These are phyloP conservation scores for Vulpes lagopus DNA, from an alignment of 2,113 vertebrate genomes.

Conservation along the genomic window DNA sequence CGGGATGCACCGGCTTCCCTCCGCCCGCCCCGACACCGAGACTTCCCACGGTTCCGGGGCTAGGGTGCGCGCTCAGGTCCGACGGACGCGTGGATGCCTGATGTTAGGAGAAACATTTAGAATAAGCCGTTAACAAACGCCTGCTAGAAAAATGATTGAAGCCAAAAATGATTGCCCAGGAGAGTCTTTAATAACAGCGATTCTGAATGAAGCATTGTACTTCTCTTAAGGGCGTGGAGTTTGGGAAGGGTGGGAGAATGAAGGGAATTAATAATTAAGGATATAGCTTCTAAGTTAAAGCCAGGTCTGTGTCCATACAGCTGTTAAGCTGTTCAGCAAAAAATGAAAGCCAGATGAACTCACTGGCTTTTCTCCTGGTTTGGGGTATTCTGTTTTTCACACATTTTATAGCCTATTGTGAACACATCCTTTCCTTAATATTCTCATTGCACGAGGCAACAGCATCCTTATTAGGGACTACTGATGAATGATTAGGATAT, in stretches of 20 bases:
- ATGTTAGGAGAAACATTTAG: neutral
- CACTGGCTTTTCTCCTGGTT: neutral
- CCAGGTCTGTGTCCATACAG: neutral
- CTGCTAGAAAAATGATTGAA: neutral
- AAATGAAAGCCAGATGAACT: slow-evolving; percentile 3
- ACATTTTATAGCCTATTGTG: slow-evolving; percentile 56
- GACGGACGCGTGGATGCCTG: too few species aligned
- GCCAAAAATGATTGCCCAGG: neutral
- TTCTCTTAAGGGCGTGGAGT: slow-evolving; percentile 1
- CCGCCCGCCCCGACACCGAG: neutral
- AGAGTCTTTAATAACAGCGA: neutral
- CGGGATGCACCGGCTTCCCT: neutral
- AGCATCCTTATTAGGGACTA: slow-evolving; percentile 4
- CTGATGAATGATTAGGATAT: slow-evolving; percentile 56
- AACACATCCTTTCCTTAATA: slow-evolving; percentile 4
- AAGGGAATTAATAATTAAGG: slow-evolving; percentile 63
- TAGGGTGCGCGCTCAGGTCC: neutral
- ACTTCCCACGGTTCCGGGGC: neutral
- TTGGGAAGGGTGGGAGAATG: slow-evolving; percentile 24
- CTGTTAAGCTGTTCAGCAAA: neutral
- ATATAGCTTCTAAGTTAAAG: slow-evolving; percentile 29
- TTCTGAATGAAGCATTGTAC: neutral
- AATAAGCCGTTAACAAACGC: neutral
- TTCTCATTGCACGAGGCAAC: slow-evolving; percentile 23
- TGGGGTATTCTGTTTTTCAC: neutral